A percentile compares a stretch with the other conserved stretches of the same genome.
Conservation (phyloP, 1,140 invertebrate species). For the Drosophila nannoptera region DNA sequence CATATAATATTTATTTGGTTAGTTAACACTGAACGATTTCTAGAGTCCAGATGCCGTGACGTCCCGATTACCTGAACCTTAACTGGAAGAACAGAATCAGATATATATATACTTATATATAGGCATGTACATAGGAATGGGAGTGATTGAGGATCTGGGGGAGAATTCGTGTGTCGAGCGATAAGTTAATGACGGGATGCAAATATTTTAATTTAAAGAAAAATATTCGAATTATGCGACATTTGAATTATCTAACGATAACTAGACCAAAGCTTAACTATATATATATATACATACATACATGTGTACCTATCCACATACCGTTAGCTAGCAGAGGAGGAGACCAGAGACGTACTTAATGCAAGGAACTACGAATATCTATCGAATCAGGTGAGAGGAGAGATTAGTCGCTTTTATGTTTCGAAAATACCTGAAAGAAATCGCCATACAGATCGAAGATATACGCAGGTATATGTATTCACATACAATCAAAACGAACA, state of each 20-base stretch:
- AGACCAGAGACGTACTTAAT: conserved; percentile 30
- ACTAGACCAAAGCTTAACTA: conserved; percentile 71
- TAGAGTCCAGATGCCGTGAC: conserved; percentile 9
- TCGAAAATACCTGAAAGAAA: conserved; percentile 65
- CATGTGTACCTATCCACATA: conserved; percentile 57
- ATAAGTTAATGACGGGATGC: neutral
- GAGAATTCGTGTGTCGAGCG: conserved; percentile 8
- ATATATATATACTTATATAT: neutral
- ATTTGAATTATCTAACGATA: conserved; percentile 49
- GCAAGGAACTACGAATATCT: conserved; percentile 29
- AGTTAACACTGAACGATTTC: conserved; percentile 43
- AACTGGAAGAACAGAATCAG: conserved; percentile 10
- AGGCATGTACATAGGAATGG: conserved; percentile 19
- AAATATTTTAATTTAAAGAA: conserved; percentile 18
- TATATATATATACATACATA: conserved; percentile 31
- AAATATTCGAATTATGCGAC: conserved; percentile 48
- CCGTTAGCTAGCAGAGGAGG: conserved; percentile 10
- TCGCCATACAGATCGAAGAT: conserved; percentile 37
- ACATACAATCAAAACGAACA: conserved; percentile 42
- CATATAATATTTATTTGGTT: conserved; percentile 74
- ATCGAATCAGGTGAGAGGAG: conserved; percentile 5
- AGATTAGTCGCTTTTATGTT: conserved; percentile 39
- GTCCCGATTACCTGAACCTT: conserved; percentile 43
- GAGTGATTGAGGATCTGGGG: conserved; percentile 19
- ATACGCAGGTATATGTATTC: conserved; percentile 1